These are phyloP conservation scores for Drosophila mojavensis DNA, from an alignment of 1,140 invertebrate species.

Conservation along the genomic window DNA sequence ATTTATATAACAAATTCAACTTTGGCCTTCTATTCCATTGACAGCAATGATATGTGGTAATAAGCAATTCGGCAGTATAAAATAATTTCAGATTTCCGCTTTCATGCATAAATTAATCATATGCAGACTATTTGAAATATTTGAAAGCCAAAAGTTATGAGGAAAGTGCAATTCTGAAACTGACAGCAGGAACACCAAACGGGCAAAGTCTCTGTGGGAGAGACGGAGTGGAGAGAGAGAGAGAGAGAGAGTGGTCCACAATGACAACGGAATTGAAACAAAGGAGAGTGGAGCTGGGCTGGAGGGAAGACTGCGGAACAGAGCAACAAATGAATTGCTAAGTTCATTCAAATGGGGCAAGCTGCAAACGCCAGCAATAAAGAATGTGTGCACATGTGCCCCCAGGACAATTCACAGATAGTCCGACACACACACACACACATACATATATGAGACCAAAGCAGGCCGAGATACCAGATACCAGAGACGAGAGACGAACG, in stretches of 20 bases:
- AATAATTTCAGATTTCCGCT: no score
- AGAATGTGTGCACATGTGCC: constrained; percentile 72
- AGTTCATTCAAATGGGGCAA: constrained; percentile 75
- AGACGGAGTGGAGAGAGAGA: no score
- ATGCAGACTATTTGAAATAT: background rate
- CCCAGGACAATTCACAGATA: constrained; percentile 62
- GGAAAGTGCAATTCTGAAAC: constrained; percentile 54
- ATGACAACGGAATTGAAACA: constrained; percentile 6
- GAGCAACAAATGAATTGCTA: constrained; percentile 47
- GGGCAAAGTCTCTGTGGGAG: no score
- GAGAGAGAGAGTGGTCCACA: constrained; percentile 22
- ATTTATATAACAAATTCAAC: no score
- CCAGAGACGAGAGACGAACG: background rate
- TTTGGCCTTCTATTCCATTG: no score
- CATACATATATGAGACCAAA: constrained; percentile 2
- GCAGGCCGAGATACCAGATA: background rate
- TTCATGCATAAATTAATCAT: no score
- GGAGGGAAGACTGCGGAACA: constrained; percentile 24
- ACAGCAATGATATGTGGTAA: no score
- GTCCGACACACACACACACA: constrained; percentile 12
- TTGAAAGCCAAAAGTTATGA: constrained; percentile 4
- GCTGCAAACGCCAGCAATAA: constrained; percentile 58
- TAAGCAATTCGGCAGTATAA: no score
- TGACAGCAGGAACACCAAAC: constrained; percentile 49
- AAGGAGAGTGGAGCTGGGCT: background rate